A percentile compares a stretch with the other conserved stretches of the same genome.
phyloP scores from a whole-genome alignment of 2,797 vertebrate genomes.

The Adelosebastes latens region DNA sequence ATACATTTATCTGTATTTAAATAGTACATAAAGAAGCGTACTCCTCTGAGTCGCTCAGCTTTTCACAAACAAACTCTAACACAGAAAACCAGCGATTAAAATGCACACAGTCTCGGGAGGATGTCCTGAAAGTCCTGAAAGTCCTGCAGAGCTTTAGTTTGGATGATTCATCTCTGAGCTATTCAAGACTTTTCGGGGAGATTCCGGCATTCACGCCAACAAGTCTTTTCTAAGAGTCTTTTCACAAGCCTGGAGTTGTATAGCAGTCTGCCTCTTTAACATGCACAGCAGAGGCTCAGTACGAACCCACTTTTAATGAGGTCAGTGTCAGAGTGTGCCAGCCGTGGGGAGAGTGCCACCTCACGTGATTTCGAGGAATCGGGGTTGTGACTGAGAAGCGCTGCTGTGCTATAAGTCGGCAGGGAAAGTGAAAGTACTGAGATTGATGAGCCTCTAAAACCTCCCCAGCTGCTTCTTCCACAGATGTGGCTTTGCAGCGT shows the following conservation, averaged over 20 bases:
- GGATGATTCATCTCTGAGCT: neutral
- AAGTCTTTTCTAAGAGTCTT: neutral
- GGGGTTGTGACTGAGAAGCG: neutral
- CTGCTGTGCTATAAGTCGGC: accelerated
- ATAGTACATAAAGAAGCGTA: too few species aligned
- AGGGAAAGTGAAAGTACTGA: neutral
- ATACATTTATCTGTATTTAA: too few species aligned
- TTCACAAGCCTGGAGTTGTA: neutral
- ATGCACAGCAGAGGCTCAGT: neutral
- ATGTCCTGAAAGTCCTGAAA: neutral
- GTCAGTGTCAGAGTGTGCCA: neutral
- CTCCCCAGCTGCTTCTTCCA: neutral
- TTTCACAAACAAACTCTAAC: neutral
- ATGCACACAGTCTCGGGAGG: too few species aligned
- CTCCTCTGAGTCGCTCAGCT: too few species aligned
- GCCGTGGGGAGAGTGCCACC: accelerated
- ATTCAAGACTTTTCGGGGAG: neutral
- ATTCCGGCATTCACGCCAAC: neutral
- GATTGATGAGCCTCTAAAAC: too few species aligned
- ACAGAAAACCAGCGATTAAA: neutral
- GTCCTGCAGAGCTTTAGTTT: neutral
- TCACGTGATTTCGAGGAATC: constrained; percentile 60
- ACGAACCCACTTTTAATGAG: neutral
- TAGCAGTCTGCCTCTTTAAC: neutral
- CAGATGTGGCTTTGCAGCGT: neutral